Evolutionary conservation across 2,797 vertebrate genomes (phyloP).

Genomic region (Parauchenoglanis punctatus): DNA sequence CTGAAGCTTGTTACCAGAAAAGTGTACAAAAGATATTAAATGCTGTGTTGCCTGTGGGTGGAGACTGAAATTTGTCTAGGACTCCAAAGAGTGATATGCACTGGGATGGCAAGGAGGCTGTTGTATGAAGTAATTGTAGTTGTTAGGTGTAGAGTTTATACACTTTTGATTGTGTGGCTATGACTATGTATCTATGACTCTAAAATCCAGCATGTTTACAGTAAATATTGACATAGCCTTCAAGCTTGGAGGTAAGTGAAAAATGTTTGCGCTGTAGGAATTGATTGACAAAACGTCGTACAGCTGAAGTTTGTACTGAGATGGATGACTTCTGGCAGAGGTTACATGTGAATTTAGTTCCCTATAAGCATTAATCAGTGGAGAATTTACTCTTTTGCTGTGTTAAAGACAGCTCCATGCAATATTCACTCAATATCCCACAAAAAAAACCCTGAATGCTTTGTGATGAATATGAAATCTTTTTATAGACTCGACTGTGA

Average conservation of each 20-base stretch:
- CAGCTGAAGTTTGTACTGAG: constrained; percentile 62
- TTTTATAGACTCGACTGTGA: constrained; percentile 44
- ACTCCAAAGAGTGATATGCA: neutral
- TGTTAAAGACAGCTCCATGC: constrained; percentile 30
- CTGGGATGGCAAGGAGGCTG: neutral
- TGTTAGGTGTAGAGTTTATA: neutral
- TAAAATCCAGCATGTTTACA: neutral
- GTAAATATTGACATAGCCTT: neutral
- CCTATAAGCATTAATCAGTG: constrained; percentile 64
- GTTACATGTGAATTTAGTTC: constrained; percentile 63
- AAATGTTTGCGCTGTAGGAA: constrained; percentile 55
- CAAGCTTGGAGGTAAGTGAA: neutral
- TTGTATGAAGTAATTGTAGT: neutral
- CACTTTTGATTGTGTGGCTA: neutral
- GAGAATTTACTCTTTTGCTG: constrained; percentile 43
- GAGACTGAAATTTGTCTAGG: neutral
- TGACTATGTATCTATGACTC: neutral
- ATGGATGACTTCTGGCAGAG: constrained; percentile 62
- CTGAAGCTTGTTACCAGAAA: neutral
- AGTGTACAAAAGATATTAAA: neutral
- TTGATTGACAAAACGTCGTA: constrained; percentile 59
- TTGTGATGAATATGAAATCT: constrained; percentile 52
- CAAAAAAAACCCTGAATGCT: constrained; percentile 30
- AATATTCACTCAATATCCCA: constrained; percentile 41
- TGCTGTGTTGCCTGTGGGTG: neutral